Evolutionary conservation across 2,797 vertebrate species (phyloP), one percentile per base, ranked within the genome.

Genomic region (Crocidura indochinensis): DNA sequence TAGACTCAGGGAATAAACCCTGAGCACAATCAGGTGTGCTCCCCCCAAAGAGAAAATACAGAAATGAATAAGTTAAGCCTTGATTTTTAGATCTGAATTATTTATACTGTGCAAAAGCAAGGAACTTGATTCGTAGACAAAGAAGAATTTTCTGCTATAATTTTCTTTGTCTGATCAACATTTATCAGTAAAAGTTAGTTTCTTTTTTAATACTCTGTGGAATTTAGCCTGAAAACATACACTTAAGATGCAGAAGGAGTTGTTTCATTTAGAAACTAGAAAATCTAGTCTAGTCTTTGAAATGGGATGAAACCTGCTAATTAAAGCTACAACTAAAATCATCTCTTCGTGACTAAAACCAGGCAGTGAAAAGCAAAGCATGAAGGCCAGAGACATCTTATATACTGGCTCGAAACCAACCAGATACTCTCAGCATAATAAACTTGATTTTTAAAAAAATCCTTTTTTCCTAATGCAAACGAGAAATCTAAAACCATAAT

Each of bases 251-350:
- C 38, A 84, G 47, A 9, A 79, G 71, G 56, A 22, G 8, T 17
- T n/a, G 56, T 81, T 80, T 53, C 31, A 20, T 74, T 6, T 81
- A 69, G 79, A 83, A 53, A 15, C 17, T 0, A 89, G 53, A 68
- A 65, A 77, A 26, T 20, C 44, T 20, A 60, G 4, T 44, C 60
- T 77, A 53, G 67, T 68, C 62, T 72, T 80, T 82, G 68, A 89
- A 88, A 85, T 69, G 6, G 24, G 53, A 82, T 87, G 12, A 92
- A 85, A 68, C 19, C 24, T 79, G 20, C 75, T 74, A 60, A 49
- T 19, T 80, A 51, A 94, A 92, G 46, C 31, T 49, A 38, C 5
- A 2, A 74, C 1, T 24, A 49, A 89, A 44, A 11, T 4, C 11
- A 19, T 62, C n/a, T 2, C 56, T 60, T 17, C 56, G 56, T 10